These are phyloP conservation scores for Wiebesia pumilae DNA, from an alignment of 1,140 invertebrate genomes.

Conservation along the genomic window DNA sequence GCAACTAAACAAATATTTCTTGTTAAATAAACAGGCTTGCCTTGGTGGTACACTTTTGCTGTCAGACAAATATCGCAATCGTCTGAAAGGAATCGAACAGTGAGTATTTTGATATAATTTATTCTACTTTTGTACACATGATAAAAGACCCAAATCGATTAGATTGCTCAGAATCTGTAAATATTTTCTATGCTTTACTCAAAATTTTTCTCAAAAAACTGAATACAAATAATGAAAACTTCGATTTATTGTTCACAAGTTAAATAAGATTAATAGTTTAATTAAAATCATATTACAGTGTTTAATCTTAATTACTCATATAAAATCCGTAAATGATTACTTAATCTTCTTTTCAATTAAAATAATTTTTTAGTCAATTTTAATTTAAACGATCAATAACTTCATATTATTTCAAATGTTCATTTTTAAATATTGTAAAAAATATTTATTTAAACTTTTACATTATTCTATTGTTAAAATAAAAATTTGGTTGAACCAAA, in stretches of 20 bases:
- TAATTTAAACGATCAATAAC: too few species aligned
- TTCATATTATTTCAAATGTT: too few species aligned
- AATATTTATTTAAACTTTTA: too few species aligned
- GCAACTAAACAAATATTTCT: background rate
- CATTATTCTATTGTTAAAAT: too few species aligned
- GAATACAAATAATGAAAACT: background rate
- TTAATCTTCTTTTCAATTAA: too few species aligned
- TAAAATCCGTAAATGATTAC: too few species aligned
- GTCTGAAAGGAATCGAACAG: slow-evolving; percentile 83
- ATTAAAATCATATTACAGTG: too few species aligned
- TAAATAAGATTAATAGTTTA: background rate
- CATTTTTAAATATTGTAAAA: too few species aligned
- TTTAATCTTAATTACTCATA: too few species aligned
- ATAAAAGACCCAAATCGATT: background rate
- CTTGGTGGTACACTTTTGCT: slow-evolving; percentile 88
- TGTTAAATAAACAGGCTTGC: slow-evolving; percentile 79
- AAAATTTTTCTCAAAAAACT: background rate
- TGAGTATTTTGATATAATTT: slow-evolving; percentile 64
- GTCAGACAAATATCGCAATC: slow-evolving; percentile 79
- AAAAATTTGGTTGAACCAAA: too few species aligned
- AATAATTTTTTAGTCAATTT: too few species aligned
- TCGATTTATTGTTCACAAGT: background rate
- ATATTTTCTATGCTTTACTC: background rate
- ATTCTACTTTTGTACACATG: background rate
- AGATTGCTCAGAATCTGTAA: background rate